phyloP scores from a whole-genome alignment of 37 sponge, comb jelly and placozoan species.

The Hormiphora californensis region DNA sequence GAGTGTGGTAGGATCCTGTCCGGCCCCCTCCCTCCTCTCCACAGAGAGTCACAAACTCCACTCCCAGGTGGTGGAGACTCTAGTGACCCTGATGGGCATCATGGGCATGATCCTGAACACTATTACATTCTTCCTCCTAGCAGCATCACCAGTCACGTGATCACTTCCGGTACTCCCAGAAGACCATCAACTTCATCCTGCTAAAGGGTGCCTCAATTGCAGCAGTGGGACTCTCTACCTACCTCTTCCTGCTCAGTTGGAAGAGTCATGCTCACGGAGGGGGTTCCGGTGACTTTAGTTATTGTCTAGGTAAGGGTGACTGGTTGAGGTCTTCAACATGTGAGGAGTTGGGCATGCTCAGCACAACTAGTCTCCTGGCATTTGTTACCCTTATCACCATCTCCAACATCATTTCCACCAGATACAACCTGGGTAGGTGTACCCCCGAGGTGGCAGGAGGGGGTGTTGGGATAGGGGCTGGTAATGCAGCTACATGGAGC shows the following conservation, averaged over 20 bases:
- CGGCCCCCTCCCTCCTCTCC: conserved; percentile 16
- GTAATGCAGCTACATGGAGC: background rate
- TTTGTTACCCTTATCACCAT: background rate
- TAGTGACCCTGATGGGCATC: background rate
- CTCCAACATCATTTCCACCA: background rate
- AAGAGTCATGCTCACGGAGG: background rate
- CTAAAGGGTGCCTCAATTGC: background rate
- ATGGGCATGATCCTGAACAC: background rate
- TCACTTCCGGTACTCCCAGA: background rate
- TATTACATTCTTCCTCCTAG: background rate
- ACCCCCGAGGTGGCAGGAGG: background rate
- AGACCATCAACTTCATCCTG: background rate
- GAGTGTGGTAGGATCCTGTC: background rate
- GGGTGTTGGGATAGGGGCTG: background rate
- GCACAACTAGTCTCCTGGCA: background rate
- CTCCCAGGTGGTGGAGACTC: background rate
- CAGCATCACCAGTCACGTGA: background rate
- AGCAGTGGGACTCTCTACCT: background rate
- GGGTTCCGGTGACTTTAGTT: no score
- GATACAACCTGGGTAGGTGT: background rate
- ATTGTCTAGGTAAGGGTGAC: background rate
- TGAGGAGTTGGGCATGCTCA: background rate
- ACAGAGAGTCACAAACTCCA: background rate
- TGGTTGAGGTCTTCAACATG: background rate
- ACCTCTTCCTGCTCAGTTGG: background rate